These are phyloP conservation scores for Glomeris maerens DNA, from an alignment of 1,140 invertebrate species.

Conservation along the genomic window DNA sequence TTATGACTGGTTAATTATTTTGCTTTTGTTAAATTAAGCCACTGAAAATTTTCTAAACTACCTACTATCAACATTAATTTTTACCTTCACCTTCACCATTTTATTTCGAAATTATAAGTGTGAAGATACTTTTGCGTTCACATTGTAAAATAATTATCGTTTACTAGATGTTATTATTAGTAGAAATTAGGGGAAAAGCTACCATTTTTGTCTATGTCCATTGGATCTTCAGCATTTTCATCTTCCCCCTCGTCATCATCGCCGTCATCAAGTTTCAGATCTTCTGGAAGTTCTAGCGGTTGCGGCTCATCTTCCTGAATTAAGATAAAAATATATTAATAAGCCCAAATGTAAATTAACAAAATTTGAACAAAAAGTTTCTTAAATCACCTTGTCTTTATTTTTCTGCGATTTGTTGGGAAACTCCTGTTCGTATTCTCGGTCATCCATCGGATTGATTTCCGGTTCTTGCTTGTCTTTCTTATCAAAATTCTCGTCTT, in stretches of 20 bases:
- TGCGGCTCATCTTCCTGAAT: slow-evolving; percentile 53
- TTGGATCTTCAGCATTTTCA: slow-evolving; percentile 54
- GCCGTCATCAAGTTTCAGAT: slow-evolving; percentile 66
- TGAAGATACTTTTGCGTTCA: too few relatives aligned
- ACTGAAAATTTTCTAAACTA: too few relatives aligned
- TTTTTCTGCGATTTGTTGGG: neutral
- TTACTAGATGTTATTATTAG: slow-evolving; percentile 9
- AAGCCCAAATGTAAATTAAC: neutral
- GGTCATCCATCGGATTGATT: slow-evolving; percentile 26
- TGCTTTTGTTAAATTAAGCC: too few relatives aligned
- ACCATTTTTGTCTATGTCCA: slow-evolving; percentile 46
- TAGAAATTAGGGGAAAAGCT: neutral
- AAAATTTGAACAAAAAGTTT: neutral
- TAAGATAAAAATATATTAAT: neutral
- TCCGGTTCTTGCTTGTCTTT: slow-evolving; percentile 44
- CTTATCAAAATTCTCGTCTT: slow-evolving; percentile 47
- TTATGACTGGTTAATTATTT: too few relatives aligned
- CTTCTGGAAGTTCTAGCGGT: slow-evolving; percentile 70
- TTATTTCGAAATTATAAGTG: too few relatives aligned
- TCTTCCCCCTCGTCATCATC: slow-evolving; percentile 29
- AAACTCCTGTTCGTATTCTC: slow-evolving; percentile 20
- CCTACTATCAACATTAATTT: too few relatives aligned
- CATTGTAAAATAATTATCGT: too few relatives aligned
- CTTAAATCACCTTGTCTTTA: neutral
- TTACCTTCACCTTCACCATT: too few relatives aligned